phyloP scores from a whole-genome alignment of 2,113 vertebrate genomes.

The Deroptyus accipitrinus region DNA sequence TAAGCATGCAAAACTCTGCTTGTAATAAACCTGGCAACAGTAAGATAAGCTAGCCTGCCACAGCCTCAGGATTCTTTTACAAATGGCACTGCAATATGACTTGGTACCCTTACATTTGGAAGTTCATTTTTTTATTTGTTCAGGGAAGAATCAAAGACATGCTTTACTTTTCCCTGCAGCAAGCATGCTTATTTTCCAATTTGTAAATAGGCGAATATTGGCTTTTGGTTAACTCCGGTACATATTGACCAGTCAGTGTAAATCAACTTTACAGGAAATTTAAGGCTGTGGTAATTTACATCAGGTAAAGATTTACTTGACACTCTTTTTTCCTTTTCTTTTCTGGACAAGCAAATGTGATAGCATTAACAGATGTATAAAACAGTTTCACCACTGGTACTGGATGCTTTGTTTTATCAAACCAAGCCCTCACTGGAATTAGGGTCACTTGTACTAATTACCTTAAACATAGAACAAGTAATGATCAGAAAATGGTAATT shows the following conservation, averaged over 20 bases:
- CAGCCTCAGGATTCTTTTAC: not conserved
- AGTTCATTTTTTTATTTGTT: not conserved
- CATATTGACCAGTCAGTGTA: not conserved
- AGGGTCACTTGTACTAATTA: not conserved
- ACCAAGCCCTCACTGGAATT: not conserved
- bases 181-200: not conserved
- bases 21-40: constrained; percentile 18
- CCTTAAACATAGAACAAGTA: not conserved
- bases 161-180: not conserved
- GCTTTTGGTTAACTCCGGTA: not conserved
- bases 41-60: constrained; percentile 7
- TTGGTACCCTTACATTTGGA: not conserved
- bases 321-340: not conserved
- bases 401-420: not conserved
- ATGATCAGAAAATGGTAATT: constrained; percentile 13
- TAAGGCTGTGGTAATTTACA: not conserved
- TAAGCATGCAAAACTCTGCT: constrained; percentile 48
- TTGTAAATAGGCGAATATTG: constrained; percentile 3
- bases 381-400: not conserved
- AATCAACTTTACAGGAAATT: not conserved
- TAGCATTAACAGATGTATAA: not conserved
- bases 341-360: not conserved
- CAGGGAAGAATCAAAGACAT: not conserved
- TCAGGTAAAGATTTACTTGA: constrained; percentile 1
- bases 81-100: constrained; percentile 16